Evolutionary conservation across 1,140 invertebrate genomes (phyloP), one percentile per base, ranked within the genome.

Genomic region (Plodia interpunctella): DNA sequence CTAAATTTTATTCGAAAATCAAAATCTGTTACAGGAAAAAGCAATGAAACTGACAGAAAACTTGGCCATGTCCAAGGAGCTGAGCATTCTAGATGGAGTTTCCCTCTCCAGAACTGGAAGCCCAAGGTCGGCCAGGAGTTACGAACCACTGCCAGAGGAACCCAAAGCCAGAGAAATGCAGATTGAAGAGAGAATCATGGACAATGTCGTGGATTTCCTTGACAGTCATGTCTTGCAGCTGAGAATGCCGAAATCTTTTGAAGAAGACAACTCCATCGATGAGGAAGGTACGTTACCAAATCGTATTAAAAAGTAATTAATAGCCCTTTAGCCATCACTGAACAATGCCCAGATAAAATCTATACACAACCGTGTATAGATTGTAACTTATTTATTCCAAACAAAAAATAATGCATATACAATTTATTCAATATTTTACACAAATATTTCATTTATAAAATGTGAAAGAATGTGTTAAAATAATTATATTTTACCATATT

Each of bases 191-290:
- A 92, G 95, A 49, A 91, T 96, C 51, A 87, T 95, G 61, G 94
- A 96, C 68, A 93, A 94, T 55, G 91, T 95, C 1, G 92, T 93
- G n/a, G 92, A 93, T 65, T 96, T 96, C 91, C 90, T 96, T 19
- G 93, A 94, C 65, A 94, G 92, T 49, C 94, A 95, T 74, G 95
- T 94, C 4, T 83, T 96, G 6, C 94, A 96, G 83, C 90, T 96
- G 38, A 95, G 94, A 85, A 91, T 96, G 57, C 95, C 95, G 17
- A 94, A 93, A 67, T 90, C 92, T 15, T 91, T 93, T 58, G 90
- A 91, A 72, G 90, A 92, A 69, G 91, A 94, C 69, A 94, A 92
- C 87, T 92, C 91, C 49, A 92, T 91, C 73, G 91, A 91, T 74
- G 92, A 92, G 70, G 92, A 93, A 93, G 91, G 91, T 92, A 76